Percentiles rank a stretch among this genome's conserved stretches.
Conservation (phyloP, 2,888 invertebrate genomes). For the Petrolisthes manimaculis region DNA sequence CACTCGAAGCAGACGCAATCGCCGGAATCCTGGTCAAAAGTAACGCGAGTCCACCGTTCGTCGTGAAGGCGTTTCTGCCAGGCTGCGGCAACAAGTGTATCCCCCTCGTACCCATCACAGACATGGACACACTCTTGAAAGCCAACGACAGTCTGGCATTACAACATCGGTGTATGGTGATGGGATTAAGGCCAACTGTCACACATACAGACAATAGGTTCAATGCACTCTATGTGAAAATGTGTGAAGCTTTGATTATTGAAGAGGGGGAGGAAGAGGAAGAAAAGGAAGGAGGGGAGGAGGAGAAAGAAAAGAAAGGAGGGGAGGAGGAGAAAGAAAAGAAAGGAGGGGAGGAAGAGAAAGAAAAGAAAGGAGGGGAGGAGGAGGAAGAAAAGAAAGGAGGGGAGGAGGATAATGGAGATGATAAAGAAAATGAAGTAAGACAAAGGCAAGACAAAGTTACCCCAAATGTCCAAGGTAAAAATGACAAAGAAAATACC, state of each 20-base stretch:
- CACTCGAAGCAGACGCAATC: constrained; percentile 48
- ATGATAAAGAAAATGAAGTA: too few species aligned
- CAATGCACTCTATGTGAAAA: constrained; percentile 39
- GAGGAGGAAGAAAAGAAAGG: background rate
- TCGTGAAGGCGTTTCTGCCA: constrained; percentile 53
- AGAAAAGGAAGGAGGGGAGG: background rate
- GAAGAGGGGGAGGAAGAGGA: constrained; percentile 7
- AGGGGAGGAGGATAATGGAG: too few species aligned
- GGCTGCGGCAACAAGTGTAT: constrained; percentile 50
- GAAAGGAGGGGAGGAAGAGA: background rate
- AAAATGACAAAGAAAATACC: too few species aligned
- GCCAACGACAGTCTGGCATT: constrained; percentile 20
- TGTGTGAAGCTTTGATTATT: constrained; percentile 41
- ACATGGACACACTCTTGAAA: constrained; percentile 32
- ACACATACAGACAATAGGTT: constrained; percentile 34
- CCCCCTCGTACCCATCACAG: constrained; percentile 50
- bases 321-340: too few species aligned
- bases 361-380: background rate
- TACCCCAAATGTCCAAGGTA: too few species aligned
- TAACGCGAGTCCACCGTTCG: constrained; percentile 40
- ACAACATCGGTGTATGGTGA: constrained; percentile 35
- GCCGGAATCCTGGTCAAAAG: constrained; percentile 58
- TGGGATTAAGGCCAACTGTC: constrained; percentile 51
- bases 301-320: background rate
- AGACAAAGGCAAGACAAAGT: too few species aligned